Conservation (phyloP, 1,140 invertebrate genomes). For the Araneus ventricosus region DNA sequence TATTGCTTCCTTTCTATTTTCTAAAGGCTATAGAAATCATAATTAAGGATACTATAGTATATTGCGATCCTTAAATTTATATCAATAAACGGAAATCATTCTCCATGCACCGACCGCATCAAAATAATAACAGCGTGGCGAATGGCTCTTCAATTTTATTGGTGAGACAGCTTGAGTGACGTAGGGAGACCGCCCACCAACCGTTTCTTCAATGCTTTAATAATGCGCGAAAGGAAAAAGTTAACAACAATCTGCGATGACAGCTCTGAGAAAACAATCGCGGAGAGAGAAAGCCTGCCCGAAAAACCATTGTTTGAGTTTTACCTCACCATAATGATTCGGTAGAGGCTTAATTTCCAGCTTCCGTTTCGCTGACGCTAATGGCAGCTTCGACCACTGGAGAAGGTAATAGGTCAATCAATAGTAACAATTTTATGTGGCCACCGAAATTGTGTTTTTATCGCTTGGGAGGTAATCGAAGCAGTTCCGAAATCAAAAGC, state of each 20-base stretch:
- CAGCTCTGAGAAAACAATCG: constrained; percentile 67
- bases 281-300: neutral
- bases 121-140: constrained; percentile 56
- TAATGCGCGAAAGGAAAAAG: constrained; percentile 54
- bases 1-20: neutral
- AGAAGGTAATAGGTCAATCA: constrained; percentile 46
- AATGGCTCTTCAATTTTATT: constrained; percentile 64
- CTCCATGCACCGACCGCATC: neutral
- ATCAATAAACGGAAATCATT: constrained; percentile 50
- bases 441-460: neutral
- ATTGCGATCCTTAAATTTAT: constrained; percentile 33
- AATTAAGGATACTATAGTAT: neutral
- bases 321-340: constrained; percentile 46
- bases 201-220: constrained; percentile 28
- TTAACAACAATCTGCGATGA: constrained; percentile 52
- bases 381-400: neutral
- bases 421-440: neutral
- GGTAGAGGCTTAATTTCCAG: constrained; percentile 30
- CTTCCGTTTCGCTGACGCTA: constrained; percentile 55
- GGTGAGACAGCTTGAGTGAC: constrained; percentile 59
- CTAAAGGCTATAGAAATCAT: neutral
- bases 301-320: constrained; percentile 49
- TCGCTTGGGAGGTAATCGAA: neutral
- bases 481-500: neutral
- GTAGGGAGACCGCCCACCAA: constrained; percentile 44